Evolutionary conservation across 2,888 invertebrate genomes (phyloP), one percentile per base, ranked within the genome.

Genomic region (Agrotis puta): DNA sequence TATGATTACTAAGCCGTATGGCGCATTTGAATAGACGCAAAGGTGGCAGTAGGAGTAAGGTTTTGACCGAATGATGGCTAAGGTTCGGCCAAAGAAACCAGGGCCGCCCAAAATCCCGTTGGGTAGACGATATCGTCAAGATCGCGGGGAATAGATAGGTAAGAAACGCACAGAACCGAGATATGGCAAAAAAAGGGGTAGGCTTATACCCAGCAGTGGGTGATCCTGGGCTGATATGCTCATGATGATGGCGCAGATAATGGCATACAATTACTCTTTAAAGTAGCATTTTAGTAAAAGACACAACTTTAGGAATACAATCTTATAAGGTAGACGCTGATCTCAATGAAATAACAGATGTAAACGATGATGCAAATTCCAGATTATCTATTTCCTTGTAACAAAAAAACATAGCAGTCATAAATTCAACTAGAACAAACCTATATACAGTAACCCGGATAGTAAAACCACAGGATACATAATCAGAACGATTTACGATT

Each of bases 401-500:
- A 64, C 18, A 39, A 20, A 43, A 69, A 69, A 64, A 77, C 69
- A 64, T 53, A 53, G 20, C 22, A 47, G 39, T 43, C 22, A 45
- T 62, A 47, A 69, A 77, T 39, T 22, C 4, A 78, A 77, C 18
- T 70, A 58, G 70, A n/a, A 64, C 77, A 64, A 70, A 47, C 48
- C 58, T 64, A 64, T 64, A 68, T 56, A 63, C 13, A n/a, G 14
- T 48, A 54, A 78, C 78, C 65, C 59, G 63, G 63, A 82, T 63
- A 59, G n/a, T n/a, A 57, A 56, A 70, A 59, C n/a, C 47, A 57
- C 77, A 70, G 78, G 82, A 71, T 59, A 63, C 51, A 63, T 16
- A 33, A 56, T 48, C 20, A 24, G 65, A 70, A 70, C 43, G 16
- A 64, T 24, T 66, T 56, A 79, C 67, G 53, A 82, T 64, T 67